Percentiles rank a stretch among this genome's conserved stretches.
Evolutionary conservation across 2,888 invertebrate genomes (phyloP).

Genomic region (Tenthredo amoena): DNA sequence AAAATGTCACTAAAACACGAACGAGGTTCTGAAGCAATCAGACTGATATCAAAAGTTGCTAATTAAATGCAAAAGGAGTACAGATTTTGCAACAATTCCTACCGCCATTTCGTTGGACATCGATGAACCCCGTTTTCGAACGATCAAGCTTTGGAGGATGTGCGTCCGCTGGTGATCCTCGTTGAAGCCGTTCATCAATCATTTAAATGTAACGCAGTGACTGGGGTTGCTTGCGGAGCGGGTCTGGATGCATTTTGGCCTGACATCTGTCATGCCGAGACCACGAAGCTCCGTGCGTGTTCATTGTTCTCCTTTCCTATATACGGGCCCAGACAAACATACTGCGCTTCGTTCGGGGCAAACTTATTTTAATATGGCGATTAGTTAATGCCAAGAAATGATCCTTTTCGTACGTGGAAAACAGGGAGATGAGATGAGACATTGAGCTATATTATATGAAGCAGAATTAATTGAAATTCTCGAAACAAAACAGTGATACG

Average conservation of each 20-base stretch:
- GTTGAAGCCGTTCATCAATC: slow-evolving; percentile 76
- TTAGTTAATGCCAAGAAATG: slow-evolving; percentile 53
- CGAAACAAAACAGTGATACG: background rate
- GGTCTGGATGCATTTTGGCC: slow-evolving; percentile 69
- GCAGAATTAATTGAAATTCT: background rate
- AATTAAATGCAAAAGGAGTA: background rate
- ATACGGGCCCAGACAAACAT: slow-evolving; percentile 10
- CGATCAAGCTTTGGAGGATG: slow-evolving; percentile 25
- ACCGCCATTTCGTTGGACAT: background rate
- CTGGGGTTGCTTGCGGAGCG: slow-evolving; percentile 52
- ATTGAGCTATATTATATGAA: background rate
- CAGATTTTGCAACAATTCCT: background rate
- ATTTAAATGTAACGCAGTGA: slow-evolving; percentile 73
- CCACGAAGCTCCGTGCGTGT: slow-evolving; percentile 40
- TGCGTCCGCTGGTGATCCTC: slow-evolving; percentile 73
- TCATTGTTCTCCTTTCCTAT: slow-evolving; percentile 48
- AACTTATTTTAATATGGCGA: slow-evolving; percentile 51
- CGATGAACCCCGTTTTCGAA: slow-evolving; percentile 33
- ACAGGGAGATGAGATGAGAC: background rate
- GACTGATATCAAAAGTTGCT: background rate
- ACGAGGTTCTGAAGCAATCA: background rate
- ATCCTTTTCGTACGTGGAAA: background rate
- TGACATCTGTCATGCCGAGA: slow-evolving; percentile 73
- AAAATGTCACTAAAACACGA: background rate
- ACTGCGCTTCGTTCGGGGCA: slow-evolving; percentile 23